phyloP scores from a whole-genome alignment of 1,140 invertebrate genomes.

The Eumaeus atala region DNA sequence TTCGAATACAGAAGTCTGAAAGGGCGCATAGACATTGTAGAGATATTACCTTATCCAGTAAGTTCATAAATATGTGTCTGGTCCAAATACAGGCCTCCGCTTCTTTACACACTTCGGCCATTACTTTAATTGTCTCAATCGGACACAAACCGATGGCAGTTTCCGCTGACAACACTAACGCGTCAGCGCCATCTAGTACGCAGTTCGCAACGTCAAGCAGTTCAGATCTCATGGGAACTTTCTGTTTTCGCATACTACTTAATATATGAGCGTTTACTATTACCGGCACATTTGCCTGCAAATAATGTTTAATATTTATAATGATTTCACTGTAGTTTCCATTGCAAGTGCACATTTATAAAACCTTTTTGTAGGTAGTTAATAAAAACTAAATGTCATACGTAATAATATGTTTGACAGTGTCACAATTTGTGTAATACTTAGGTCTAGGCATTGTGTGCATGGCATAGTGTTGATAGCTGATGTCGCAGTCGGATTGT shows the following conservation, averaged over 20 bases:
- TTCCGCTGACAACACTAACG: slow-evolving; percentile 84
- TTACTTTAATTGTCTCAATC: slow-evolving; percentile 77
- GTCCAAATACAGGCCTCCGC: slow-evolving; percentile 90
- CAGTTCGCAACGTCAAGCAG: slow-evolving; percentile 85
- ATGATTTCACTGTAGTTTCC: too few species aligned
- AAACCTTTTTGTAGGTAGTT: too few species aligned
- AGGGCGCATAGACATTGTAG: too few species aligned
- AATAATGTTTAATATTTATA: too few species aligned
- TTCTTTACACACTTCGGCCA: slow-evolving; percentile 84
- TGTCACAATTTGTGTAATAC: too few species aligned
- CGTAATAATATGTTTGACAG: too few species aligned
- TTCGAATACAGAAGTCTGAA: too few species aligned
- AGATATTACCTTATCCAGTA: slow-evolving; percentile 74
- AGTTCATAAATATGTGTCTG: slow-evolving; percentile 82
- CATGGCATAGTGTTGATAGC: too few species aligned
- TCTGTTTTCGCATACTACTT: slow-evolving; percentile 69
- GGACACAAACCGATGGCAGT: slow-evolving; percentile 83
- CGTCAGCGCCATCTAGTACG: slow-evolving; percentile 85
- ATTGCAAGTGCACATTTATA: too few species aligned
- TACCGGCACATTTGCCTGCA: slow-evolving; percentile 54
- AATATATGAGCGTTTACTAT: slow-evolving; percentile 52
- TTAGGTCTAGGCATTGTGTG: too few species aligned
- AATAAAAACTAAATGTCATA: too few species aligned
- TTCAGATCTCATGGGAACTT: slow-evolving; percentile 81
- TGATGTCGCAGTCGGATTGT: too few species aligned